These are phyloP conservation scores for Aphelocoma californica DNA, from an alignment of 2,797 vertebrate species.

Conservation along the genomic window DNA sequence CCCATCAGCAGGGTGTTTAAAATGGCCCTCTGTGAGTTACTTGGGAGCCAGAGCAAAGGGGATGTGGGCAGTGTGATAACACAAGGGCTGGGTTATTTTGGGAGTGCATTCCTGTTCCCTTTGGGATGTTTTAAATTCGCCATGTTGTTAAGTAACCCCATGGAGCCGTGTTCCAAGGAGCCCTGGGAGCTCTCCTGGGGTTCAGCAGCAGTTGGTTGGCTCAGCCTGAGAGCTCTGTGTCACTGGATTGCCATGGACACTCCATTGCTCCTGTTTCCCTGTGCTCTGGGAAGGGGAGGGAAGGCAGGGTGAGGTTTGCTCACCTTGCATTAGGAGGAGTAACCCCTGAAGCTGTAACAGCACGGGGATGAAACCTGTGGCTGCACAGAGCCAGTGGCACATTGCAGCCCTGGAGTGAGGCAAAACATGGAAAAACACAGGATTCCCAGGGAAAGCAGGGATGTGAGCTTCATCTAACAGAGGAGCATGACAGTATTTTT, in stretches of 20 bases:
- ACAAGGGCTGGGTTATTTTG: neutral
- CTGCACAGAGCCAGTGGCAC: neutral
- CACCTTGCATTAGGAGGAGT: neutral
- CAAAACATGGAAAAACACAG: neutral
- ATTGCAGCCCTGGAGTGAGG: neutral
- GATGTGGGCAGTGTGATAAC: neutral
- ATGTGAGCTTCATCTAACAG: neutral
- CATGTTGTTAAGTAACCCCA: neutral
- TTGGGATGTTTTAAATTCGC: neutral
- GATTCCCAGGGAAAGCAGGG: neutral
- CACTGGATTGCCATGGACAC: neutral
- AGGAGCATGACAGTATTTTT: fast-evolving
- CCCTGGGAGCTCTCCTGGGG: neutral
- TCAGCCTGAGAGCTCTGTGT: neutral
- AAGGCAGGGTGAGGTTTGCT: neutral
- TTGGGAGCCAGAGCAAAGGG: neutral
- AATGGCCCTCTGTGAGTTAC: neutral
- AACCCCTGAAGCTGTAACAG: neutral
- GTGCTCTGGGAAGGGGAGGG: neutral
- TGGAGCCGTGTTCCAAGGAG: neutral
- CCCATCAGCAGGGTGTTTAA: neutral
- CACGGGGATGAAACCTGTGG: neutral
- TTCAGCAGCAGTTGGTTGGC: neutral
- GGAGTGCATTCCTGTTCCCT: neutral
- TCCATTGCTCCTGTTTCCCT: neutral